Base-by-base conservation (phyloP, 2,888 invertebrate genomes). In the Clostera curtula region DNA sequence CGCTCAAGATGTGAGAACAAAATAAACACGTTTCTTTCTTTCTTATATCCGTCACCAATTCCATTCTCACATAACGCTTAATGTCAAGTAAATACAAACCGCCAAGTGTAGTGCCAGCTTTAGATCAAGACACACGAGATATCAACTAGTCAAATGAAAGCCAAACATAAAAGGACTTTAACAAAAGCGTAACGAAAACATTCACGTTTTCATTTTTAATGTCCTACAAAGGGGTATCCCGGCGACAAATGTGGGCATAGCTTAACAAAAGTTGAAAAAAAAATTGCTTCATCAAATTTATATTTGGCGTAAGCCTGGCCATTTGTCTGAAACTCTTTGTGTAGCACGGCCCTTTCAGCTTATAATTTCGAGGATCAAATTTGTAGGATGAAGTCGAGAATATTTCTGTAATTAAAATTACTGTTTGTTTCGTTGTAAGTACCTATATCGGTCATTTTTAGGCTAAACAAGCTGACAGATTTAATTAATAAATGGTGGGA, bases 81-180 rank as follows among this genome's bases (percentile, higher is more conserved):
- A n/a, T n/a, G n/a, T n/a, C n/a, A n/a, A n/a, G n/a, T n/a, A 4
- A 3, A 9, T 23, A 14, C 14, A 2, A 8, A 17, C 25, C 7
- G 12, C n/a, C 7, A 18, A 36, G 36, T 23, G 18, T 18, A 36
- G 36, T 36, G 28, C 36, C 36, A 23, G 22, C 25, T 25, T 36
- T 42, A 36, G 35, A 29, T 36, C 41, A 36, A 36, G 42, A 36
- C 41, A 22, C 35, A 36, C 41, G 28, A 42, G 23, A 14, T 41
- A 25, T 3, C 12, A 9, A 25, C 27, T 7, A 29, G 18, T 18
- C 24, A 43, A 30, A 37, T 43, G 29, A 37, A 37, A 36, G 24
- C 10, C 38, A 21, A 25, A 24, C 12, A 23, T 24, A 36, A 24
- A 36, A 13, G 10, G 6, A 12, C 8, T 19, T 19, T 8, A n/a